Evolutionary conservation across 2,888 invertebrate species (phyloP).

Genomic region (Cataglyphis albicans): DNA sequence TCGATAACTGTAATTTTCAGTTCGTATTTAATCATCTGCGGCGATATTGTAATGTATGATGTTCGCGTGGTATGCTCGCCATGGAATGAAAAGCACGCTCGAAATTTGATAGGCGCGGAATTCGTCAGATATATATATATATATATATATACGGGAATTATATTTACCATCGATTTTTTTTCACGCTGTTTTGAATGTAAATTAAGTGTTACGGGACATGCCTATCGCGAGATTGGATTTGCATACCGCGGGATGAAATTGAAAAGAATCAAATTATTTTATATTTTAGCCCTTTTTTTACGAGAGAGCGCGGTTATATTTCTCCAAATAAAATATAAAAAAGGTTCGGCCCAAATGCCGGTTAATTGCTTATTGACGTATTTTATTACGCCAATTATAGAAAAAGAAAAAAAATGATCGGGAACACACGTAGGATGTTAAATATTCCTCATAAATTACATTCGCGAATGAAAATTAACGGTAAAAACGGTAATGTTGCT

Average conservation of each 20-base stretch:
- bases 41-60: conserved; percentile 42
- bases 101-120: conserved; percentile 50
- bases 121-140: conserved; percentile 13
- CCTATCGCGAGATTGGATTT: conserved; percentile 32
- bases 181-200: conserved; percentile 33
- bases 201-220: conserved; percentile 43
- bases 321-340: conserved; percentile 2
- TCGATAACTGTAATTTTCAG: conserved; percentile 45
- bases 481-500: neutral
- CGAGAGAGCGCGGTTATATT: neutral
- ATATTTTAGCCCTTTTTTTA: neutral
- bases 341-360: neutral
- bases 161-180: conserved; percentile 36
- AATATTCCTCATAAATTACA: conserved; percentile 1
- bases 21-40: conserved; percentile 22
- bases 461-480: conserved; percentile 4
- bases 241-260: conserved; percentile 39
- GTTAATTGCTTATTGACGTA: conserved; percentile 36
- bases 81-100: conserved; percentile 42
- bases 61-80: conserved; percentile 39
- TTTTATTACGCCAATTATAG: conserved; percentile 29
- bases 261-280: conserved; percentile 36
- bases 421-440: conserved; percentile 2
- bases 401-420: conserved; percentile 18
- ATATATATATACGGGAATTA: conserved; percentile 14